A percentile compares a stretch with the other conserved stretches of the same genome.
These are phyloP conservation scores for Akabosia matsudoensis DNA, from an alignment of 1,140 invertebrate species.

Conservation along the genomic window DNA sequence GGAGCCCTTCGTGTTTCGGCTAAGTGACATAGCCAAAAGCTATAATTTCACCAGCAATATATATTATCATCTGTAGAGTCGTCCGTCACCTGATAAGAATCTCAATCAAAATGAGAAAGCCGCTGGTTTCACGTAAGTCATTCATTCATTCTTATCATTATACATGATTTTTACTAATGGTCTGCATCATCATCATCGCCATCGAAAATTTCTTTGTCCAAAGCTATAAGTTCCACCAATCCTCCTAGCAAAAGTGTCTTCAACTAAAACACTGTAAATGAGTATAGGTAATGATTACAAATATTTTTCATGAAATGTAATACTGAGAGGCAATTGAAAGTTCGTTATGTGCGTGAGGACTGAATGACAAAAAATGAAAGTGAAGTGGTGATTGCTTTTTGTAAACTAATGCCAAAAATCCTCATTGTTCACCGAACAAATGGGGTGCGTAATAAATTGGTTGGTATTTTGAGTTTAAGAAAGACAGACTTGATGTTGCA, in stretches of 20 bases:
- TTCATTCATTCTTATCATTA: constrained; percentile 1
- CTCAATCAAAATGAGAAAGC: constrained; percentile 24
- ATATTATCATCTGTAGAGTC: constrained; percentile 1
- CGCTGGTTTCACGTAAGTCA: constrained; percentile 13
- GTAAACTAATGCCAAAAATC: neutral
- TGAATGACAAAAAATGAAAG: constrained; percentile 6
- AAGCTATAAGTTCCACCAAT: too few relatives aligned
- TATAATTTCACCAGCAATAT: neutral
- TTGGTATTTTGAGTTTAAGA: neutral
- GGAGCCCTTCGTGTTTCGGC: too few relatives aligned
- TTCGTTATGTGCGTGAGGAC: neutral
- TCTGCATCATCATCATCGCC: neutral
- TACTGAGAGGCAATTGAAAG: neutral
- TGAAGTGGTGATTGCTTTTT: neutral
- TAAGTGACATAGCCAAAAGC: too few relatives aligned
- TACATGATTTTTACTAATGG: neutral
- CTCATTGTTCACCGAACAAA: neutral
- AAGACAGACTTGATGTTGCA: neutral
- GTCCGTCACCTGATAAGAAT: constrained; percentile 21
- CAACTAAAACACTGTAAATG: too few relatives aligned
- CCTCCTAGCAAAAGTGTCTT: too few relatives aligned
- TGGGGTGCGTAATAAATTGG: neutral
- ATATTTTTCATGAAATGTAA: neutral
- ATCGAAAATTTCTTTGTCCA: too few relatives aligned
- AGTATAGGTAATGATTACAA: too few relatives aligned